Base-by-base conservation (phyloP, 2,113 vertebrate species). In the Prionailurus bengalensis region DNA sequence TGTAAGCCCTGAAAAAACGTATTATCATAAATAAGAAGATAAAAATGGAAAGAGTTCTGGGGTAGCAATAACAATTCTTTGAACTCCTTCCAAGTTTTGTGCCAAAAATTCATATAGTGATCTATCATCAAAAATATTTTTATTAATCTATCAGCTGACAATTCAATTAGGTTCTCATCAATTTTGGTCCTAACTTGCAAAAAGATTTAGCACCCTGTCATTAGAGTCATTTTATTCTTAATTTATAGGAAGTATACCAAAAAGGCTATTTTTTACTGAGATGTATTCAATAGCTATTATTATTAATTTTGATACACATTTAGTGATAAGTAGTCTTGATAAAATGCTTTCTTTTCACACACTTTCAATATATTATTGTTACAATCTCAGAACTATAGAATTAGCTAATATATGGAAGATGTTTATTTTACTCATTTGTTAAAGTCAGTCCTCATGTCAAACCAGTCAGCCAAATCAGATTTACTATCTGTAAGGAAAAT, bases 81-180 rank as follows among this genome's bases (percentile, higher is more conserved):
- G 71, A 94, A 58, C 6, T 93, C 39, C 23, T 95, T 93, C 51
- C 53, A 81, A 89, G 16, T 63, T 87, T 63, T 74, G 9, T 97
- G 71, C 36, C 48, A 89, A 94, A 94, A 80, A 76, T 95, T 66
- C 19, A 63, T 96, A 48, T 17, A 85, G 55, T 68, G 48, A 79
- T 90, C 42, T 87, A 83, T 89, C 48, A 89, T 94, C 63, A 96
- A 95, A 95, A 87, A 79, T 92, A 73, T 95, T 93, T 89, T 92
- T 83, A 97, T 93, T 58, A 85, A 92, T 76, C 45, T 96, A 63
- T 65, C 71, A 95, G 73, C n/a, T 91, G 58, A 78, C 36, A 89
- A 93, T 84, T 97, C 53, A 88, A 76, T 94, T 91, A 71, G 48
- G 19, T 93, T 88, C 29, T 33, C 17, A 88, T 90, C 21, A 31